Percentiles rank a stretch among this genome's conserved stretches.
Conservation (phyloP, 2,797 vertebrate genomes). For the Melanotaenia maccullochi region DNA sequence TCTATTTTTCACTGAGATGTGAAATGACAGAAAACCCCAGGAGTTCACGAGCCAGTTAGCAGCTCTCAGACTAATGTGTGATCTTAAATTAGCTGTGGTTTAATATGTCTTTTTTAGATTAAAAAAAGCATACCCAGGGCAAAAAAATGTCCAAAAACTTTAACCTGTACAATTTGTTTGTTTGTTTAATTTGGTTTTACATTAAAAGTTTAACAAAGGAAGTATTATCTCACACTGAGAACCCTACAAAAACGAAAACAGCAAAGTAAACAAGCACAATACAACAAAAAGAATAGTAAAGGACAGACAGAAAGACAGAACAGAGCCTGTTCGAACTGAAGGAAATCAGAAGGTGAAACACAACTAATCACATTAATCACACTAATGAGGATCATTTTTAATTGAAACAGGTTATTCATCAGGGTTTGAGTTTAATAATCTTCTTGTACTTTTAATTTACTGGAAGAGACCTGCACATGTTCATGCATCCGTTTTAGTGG, state of each 20-base stretch:
- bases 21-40: too few relatives aligned
- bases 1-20: constrained; percentile 8
- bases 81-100: constrained; percentile 37
- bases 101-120: constrained; percentile 24
- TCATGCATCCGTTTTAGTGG: background rate
- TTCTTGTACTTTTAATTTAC: constrained; percentile 26
- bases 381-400: constrained; percentile 47
- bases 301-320: background rate
- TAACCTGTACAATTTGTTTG: too few relatives aligned
- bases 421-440: constrained; percentile 40
- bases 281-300: background rate
- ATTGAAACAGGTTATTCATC: constrained; percentile 38
- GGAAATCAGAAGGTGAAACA: constrained; percentile 30
- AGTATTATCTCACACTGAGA: too few relatives aligned
- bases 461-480: constrained; percentile 5
- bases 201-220: background rate
- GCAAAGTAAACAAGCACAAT: background rate
- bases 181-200: background rate
- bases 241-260: background rate
- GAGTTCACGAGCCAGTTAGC: constrained; percentile 10
- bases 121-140: constrained; percentile 36
- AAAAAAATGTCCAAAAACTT: too few relatives aligned
- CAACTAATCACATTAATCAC: constrained; percentile 23
- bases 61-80: constrained; percentile 50
- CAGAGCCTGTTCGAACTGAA: background rate